Conservation (phyloP, 2,113 vertebrate genomes). For the Tauraco erythrolophus region DNA sequence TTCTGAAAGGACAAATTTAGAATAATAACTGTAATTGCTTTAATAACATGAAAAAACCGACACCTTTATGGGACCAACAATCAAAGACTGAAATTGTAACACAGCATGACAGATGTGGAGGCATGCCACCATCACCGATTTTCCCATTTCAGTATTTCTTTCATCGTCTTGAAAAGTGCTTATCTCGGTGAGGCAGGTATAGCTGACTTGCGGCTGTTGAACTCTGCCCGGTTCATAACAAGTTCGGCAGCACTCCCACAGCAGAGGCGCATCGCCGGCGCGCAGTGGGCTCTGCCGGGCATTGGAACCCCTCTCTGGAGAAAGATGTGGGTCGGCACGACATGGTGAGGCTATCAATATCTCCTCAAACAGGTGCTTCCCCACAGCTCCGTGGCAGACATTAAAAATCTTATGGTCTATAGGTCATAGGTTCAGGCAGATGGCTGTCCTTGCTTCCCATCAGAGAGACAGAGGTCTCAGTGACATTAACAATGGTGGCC, state of each 20-base stretch:
- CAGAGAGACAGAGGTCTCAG: background rate
- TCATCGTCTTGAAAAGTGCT: background rate
- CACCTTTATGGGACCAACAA: constrained; percentile 67
- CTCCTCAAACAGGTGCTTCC: background rate
- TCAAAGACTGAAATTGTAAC: constrained; percentile 60
- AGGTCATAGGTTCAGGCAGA: background rate
- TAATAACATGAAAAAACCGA: constrained; percentile 52
- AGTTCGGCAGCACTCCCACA: rapidly evolving
- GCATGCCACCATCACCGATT: constrained; percentile 18
- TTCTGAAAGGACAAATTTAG: constrained; percentile 68
- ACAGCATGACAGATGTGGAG: constrained; percentile 63
- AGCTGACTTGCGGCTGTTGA: background rate
- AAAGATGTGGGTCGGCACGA: background rate
- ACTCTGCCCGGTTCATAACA: rapidly evolving
- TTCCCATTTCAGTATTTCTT: constrained; percentile 30
- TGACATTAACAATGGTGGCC: background rate
- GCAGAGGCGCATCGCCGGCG: rapidly evolving
- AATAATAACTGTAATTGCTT: constrained; percentile 69
- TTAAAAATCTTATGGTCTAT: rapidly evolving
- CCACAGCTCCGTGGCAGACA: rapidly evolving
- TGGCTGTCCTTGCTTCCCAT: background rate
- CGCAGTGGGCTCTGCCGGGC: rapidly evolving
- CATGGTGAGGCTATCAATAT: rapidly evolving
- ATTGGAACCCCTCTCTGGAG: background rate
- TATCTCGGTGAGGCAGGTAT: background rate